Base-by-base conservation (phyloP, 1,140 invertebrate genomes). In the Drosophila varians region DNA sequence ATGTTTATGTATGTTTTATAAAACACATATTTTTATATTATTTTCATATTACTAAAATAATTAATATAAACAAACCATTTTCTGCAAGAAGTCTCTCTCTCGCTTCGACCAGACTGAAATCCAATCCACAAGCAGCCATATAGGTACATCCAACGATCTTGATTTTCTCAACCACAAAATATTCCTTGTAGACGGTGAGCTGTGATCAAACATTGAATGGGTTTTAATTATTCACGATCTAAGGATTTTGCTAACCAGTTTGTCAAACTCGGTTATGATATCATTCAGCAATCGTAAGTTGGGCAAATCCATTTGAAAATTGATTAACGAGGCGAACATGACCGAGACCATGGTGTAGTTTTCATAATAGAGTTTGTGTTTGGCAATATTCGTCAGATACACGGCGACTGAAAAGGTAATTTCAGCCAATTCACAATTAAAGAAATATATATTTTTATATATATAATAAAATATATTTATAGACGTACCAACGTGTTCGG, bases 111-210 rank as follows among this genome's bases (percentile, higher is more conserved):
- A 58, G 43, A 5, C 25, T 21, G 2, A 64, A 4, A 74, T 96
- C 95, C 16, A 98, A 92, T 1, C 97, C 97, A 90, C 96, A 97
- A 0, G 97, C 97, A 6, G 97, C 97, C 97, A 98, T 98, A 82
- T 98, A 98, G 0, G 97, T 98, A 91, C 96, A 96, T 16, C 97
- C 94, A 38, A 97, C 96, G 43, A 98, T 95, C 93, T 99, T 99
- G 5, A 99, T 98, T 92, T 97, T 98, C 84, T 97, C 96, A 3
- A 84, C 80, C 5, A 61, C 5, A 16, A 47, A 86, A 19, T 61
- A 53, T 4, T 69, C 60, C 8, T 43, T 79, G 40, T 84, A 84
- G 16, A 36, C 28, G 14, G 1, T 12, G 6, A 74, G 23, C 71
- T 74, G 23, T 1, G 14, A 16, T 54, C 0, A 7, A 8, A 38